Evolutionary conservation across 2,797 vertebrate species (phyloP).

Genomic region (Dipus sagitta): DNA sequence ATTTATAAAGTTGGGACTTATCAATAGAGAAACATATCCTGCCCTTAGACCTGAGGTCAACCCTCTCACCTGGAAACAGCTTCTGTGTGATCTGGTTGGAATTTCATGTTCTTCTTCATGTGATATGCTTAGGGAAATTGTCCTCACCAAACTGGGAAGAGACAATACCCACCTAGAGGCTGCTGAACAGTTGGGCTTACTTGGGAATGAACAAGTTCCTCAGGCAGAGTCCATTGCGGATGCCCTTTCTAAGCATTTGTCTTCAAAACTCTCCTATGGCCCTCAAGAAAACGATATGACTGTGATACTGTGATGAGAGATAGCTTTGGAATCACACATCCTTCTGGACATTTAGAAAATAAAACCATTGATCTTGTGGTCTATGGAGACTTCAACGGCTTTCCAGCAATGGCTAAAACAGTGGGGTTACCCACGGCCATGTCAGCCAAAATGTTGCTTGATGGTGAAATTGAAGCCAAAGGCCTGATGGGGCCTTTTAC

Average conservation of each 20-base stretch:
- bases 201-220: conserved; percentile 93
- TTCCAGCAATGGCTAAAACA: conserved; percentile 98
- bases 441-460: conserved; percentile 95
- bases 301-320: conserved; percentile 95
- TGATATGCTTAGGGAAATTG: conserved; percentile 89
- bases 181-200: conserved; percentile 94
- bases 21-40: conserved; percentile 91
- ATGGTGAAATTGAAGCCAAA: conserved; percentile 94
- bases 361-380: conserved; percentile 94
- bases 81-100: conserved; percentile 93
- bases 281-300: conserved; percentile 95
- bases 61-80: conserved; percentile 94
- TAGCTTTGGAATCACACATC: conserved; percentile 94
- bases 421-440: conserved; percentile 97
- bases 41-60: conserved; percentile 83
- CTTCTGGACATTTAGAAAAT: conserved; percentile 95
- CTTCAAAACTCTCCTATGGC: conserved; percentile 92
- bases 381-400: conserved; percentile 94
- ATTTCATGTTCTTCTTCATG: conserved; percentile 87
- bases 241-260: conserved; percentile 95
- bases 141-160: conserved; percentile 88
- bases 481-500: conserved; percentile 94
- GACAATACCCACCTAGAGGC: conserved; percentile 91
- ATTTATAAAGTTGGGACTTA: conserved; percentile 95
- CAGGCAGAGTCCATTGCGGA: conserved; percentile 91